phyloP scores from a whole-genome alignment of 2,888 invertebrate genomes.

The Pachymerium ferrugineum region DNA sequence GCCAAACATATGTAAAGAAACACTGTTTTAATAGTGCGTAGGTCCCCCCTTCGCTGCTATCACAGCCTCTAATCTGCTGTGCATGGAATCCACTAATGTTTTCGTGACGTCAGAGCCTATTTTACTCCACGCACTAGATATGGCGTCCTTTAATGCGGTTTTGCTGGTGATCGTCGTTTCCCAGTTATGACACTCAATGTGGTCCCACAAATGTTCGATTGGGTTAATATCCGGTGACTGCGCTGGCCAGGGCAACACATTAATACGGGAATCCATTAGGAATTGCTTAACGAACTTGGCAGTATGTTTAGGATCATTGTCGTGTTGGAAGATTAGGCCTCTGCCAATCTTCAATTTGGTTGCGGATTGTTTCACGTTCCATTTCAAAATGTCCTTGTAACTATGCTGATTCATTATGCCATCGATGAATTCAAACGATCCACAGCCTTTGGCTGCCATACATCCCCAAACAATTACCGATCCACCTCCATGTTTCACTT shows the following conservation, averaged over 20 bases:
- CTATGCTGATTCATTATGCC: not conserved
- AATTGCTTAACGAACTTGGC: constrained; percentile 16
- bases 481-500: not conserved
- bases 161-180: too few relatives aligned
- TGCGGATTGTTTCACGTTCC: not conserved
- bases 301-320: constrained; percentile 32
- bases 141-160: too few relatives aligned
- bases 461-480: constrained; percentile 20
- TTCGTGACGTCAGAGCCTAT: too few relatives aligned
- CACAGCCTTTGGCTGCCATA: constrained; percentile 1
- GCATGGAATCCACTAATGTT: too few relatives aligned
- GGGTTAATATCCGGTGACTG: constrained; percentile 30
- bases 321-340: constrained; percentile 19
- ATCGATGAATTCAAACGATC: constrained; percentile 19
- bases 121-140: too few relatives aligned
- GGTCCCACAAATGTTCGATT: constrained; percentile 29
- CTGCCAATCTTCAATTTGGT: not conserved
- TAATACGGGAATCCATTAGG: not conserved
- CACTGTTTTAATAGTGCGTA: too few relatives aligned
- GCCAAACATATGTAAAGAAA: too few relatives aligned
- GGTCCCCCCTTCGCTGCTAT: too few relatives aligned
- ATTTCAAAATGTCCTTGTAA: constrained; percentile 19
- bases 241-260: not conserved
- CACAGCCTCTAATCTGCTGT: too few relatives aligned
- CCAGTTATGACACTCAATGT: not conserved